These are phyloP conservation scores for Pterocles burchelli DNA, from an alignment of 2,113 vertebrate genomes.

Conservation along the genomic window DNA sequence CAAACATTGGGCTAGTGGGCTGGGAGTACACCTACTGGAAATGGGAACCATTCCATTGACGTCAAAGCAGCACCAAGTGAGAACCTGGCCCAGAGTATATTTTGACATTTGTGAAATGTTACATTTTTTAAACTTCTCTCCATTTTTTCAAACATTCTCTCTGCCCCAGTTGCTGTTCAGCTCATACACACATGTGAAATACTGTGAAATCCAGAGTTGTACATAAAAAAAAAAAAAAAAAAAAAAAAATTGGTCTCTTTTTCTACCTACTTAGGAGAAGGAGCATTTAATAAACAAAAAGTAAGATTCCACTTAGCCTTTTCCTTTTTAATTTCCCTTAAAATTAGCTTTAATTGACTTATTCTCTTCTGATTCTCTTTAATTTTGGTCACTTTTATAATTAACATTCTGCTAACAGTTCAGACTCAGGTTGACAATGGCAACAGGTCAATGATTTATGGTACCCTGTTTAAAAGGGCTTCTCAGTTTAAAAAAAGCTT, in stretches of 20 bases:
- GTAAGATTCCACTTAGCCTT: background rate
- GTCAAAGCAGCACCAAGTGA: background rate
- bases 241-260: background rate
- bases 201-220: background rate
- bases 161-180: background rate
- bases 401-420: background rate
- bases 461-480: background rate
- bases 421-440: background rate
- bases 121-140: background rate
- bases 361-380: background rate
- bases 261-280: background rate
- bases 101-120: background rate
- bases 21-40: slow-evolving; percentile 5
- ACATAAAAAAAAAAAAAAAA: background rate
- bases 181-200: background rate
- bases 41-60: background rate
- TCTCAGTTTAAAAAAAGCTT: background rate
- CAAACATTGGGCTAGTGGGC: background rate
- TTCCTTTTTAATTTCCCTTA: no score
- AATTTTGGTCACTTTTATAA: background rate
- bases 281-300: background rate
- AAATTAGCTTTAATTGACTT: background rate
- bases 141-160: background rate
- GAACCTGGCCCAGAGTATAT: background rate
- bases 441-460: background rate